These are phyloP conservation scores for Orthosia cruda DNA, from an alignment of 2,888 invertebrate genomes.

Conservation along the genomic window DNA sequence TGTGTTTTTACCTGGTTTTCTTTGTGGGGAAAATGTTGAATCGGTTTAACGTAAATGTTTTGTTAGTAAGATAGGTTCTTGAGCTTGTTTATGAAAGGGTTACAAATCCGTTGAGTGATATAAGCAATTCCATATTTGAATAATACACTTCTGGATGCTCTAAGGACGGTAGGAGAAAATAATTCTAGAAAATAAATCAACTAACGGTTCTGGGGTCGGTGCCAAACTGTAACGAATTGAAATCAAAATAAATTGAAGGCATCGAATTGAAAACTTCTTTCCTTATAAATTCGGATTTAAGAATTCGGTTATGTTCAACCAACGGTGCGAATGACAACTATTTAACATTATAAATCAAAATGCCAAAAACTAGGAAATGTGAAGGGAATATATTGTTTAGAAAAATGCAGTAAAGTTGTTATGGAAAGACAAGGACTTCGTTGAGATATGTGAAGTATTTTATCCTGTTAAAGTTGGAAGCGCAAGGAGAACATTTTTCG, in stretches of 20 bases:
- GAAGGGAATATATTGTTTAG: neutral
- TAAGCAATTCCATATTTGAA: neutral
- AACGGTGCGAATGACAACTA: neutral
- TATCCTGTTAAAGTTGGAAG: constrained; percentile 23
- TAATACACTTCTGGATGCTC: too few relatives aligned
- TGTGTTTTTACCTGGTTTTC: constrained; percentile 51
- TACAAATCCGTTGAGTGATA: neutral
- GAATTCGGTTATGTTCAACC: neutral
- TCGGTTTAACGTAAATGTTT: constrained; percentile 36
- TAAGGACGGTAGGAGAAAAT: neutral
- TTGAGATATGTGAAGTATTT: constrained; percentile 19
- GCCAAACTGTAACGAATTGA: constrained; percentile 45
- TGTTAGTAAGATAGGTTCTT: constrained; percentile 23
- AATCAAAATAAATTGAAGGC: constrained; percentile 38
- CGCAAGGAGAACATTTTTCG: neutral
- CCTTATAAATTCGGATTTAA: neutral
- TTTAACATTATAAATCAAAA: neutral
- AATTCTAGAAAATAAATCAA: constrained; percentile 12
- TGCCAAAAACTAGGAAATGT: neutral
- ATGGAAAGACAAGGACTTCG: constrained; percentile 8
- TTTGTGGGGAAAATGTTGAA: constrained; percentile 26
- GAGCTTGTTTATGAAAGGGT: constrained; percentile 33
- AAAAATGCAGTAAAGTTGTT: constrained; percentile 17
- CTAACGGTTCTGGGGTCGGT: constrained; percentile 16
- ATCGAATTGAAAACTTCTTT: constrained; percentile 15